Conservation (phyloP, 2,888 invertebrate species). For the Acholoe squamosa region DNA sequence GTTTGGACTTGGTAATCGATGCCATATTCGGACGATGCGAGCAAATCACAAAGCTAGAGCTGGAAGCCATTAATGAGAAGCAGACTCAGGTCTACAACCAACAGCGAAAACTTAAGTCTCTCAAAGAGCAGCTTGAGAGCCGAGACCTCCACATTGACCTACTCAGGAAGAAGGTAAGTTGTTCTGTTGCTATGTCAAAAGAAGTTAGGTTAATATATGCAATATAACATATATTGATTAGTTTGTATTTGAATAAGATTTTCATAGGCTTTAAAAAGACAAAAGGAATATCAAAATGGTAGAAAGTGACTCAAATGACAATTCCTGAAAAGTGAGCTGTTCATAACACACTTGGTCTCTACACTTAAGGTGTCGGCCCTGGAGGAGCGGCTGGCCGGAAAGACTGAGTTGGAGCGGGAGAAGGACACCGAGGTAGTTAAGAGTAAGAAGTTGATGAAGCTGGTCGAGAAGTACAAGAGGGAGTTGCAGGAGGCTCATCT, state of each 20-base stretch:
- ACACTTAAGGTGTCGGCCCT: slow-evolving; percentile 70
- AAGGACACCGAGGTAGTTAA: slow-evolving; percentile 77
- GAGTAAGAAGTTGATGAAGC: slow-evolving; percentile 89
- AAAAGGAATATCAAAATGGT: too few species aligned
- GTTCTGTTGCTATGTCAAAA: too few species aligned
- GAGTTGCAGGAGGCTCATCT: slow-evolving; percentile 92
- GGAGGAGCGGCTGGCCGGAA: slow-evolving; percentile 79
- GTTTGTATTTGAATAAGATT: too few species aligned
- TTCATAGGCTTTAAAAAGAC: too few species aligned
- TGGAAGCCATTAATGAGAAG: slow-evolving; percentile 92
- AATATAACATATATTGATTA: too few species aligned
- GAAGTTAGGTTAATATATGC: too few species aligned
- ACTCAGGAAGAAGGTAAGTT: slow-evolving; percentile 92
- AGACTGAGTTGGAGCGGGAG: slow-evolving; percentile 78
- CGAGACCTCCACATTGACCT: slow-evolving; percentile 96
- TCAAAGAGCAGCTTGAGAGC: slow-evolving; percentile 94
- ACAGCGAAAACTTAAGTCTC: slow-evolving; percentile 91
- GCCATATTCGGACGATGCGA: slow-evolving; percentile 93
- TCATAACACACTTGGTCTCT: background rate
- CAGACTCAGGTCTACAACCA: slow-evolving; percentile 94
- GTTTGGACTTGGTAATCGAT: slow-evolving; percentile 92
- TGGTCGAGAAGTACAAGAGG: slow-evolving; percentile 91
- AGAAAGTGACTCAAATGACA: too few species aligned
- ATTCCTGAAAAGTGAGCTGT: too few species aligned
- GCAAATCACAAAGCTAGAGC: slow-evolving; percentile 91